phyloP scores from a whole-genome alignment of 2,888 invertebrate genomes.

The Hypselothyrea guttata region DNA sequence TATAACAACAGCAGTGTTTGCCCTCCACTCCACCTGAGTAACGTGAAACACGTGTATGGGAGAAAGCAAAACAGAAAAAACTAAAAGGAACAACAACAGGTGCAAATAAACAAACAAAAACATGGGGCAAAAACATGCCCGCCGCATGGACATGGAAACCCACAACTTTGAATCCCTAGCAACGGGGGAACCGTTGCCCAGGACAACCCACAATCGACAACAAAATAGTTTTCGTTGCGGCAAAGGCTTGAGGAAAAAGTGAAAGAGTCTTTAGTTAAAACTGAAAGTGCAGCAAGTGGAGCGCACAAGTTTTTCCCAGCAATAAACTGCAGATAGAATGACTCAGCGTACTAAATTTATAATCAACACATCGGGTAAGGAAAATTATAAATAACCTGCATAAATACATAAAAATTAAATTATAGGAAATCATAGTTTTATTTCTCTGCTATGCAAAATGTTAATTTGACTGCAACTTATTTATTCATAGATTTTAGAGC shows the following conservation, averaged over 20 bases:
- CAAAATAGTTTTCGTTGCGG: conserved; percentile 40
- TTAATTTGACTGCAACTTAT: too few relatives aligned
- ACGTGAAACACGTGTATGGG: conserved; percentile 35
- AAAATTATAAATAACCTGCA: background rate
- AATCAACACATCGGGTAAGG: conserved; percentile 82
- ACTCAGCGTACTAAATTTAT: conserved; percentile 80
- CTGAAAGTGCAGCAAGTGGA: conserved; percentile 56
- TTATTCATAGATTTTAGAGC: too few relatives aligned
- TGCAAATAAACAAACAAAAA: conserved; percentile 45
- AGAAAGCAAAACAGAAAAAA: conserved; percentile 13
- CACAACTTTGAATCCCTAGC: conserved; percentile 43
- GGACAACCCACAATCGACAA: conserved; percentile 54
- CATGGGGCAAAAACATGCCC: background rate
- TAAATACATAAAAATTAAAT: background rate
- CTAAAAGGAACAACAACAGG: conserved; percentile 60
- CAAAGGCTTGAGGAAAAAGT: conserved; percentile 44
- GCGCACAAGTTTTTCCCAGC: conserved; percentile 6
- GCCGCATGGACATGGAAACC: conserved; percentile 32
- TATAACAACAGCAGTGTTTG: conserved; percentile 18
- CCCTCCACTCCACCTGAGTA: background rate
- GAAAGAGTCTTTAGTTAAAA: conserved; percentile 56
- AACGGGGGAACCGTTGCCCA: conserved; percentile 22
- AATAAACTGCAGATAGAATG: conserved; percentile 29
- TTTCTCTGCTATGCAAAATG: too few relatives aligned
- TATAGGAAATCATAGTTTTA: too few relatives aligned